Conservation (phyloP, 2,888 invertebrate genomes). For the Pogonocherus hispidulus region DNA sequence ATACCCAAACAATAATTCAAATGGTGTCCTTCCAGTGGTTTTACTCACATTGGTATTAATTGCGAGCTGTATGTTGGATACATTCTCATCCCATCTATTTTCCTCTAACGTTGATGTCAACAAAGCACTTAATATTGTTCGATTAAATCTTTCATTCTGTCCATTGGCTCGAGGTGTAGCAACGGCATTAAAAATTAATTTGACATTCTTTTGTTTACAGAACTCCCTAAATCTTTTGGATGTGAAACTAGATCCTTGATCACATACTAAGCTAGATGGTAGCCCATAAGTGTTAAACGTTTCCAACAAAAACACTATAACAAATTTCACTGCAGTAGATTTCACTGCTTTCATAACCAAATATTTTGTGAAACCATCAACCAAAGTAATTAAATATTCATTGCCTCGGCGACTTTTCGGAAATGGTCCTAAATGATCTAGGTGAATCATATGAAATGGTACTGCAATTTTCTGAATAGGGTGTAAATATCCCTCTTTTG, state of each 20-base stretch:
- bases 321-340: too few relatives aligned
- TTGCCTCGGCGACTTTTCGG: slow-evolving; percentile 50
- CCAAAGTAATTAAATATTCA: slow-evolving; percentile 10
- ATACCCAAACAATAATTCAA: too few relatives aligned
- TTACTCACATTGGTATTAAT: too few relatives aligned
- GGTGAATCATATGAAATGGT: slow-evolving; percentile 48
- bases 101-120: slow-evolving; percentile 50
- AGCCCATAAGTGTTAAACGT: slow-evolving; percentile 6
- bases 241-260: too few relatives aligned
- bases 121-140: slow-evolving; percentile 52
- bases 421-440: slow-evolving; percentile 67
- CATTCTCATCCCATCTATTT: slow-evolving; percentile 48
- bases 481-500: slow-evolving; percentile 46
- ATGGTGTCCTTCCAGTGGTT: too few relatives aligned
- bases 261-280: too few relatives aligned
- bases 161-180: slow-evolving; percentile 58
- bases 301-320: background rate
- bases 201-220: slow-evolving; percentile 55
- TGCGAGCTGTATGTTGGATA: too few relatives aligned
- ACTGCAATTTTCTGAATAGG: slow-evolving; percentile 41
- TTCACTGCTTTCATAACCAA: background rate
- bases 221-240: slow-evolving; percentile 43
- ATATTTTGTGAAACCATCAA: slow-evolving; percentile 5
- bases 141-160: slow-evolving; percentile 57
- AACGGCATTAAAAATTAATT: slow-evolving; percentile 52